These are phyloP conservation scores for Helicoverpa armigera DNA, from an alignment of 1,140 invertebrate species.

Conservation along the genomic window DNA sequence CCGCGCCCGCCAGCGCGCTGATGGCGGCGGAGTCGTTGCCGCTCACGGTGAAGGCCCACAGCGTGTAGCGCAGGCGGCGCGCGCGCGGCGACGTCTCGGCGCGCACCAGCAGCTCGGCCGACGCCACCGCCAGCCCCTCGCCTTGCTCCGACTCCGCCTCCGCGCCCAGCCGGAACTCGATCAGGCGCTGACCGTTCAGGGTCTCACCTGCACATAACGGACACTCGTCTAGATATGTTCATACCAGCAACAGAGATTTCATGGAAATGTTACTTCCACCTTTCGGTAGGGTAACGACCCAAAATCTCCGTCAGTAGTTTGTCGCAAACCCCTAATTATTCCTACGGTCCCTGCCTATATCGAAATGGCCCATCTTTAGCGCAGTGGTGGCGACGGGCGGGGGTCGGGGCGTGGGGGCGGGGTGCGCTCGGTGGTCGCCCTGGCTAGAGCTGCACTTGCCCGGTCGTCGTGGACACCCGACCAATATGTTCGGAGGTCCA, in stretches of 20 bases:
- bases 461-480: slow-evolving; percentile 59
- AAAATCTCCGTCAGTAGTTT: slow-evolving; percentile 26
- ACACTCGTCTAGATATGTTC: neutral
- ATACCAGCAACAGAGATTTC: slow-evolving; percentile 8
- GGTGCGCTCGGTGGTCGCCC: slow-evolving; percentile 74
- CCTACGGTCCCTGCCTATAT: slow-evolving; percentile 64
- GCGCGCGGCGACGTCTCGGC: slow-evolving; percentile 88
- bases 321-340: slow-evolving; percentile 17
- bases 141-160: slow-evolving; percentile 88
- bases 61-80: slow-evolving; percentile 87
- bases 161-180: slow-evolving; percentile 92
- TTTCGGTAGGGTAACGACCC: neutral
- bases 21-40: slow-evolving; percentile 87
- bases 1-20: slow-evolving; percentile 90
- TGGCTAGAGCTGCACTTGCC: slow-evolving; percentile 78
- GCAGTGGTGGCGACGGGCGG: slow-evolving; percentile 52
- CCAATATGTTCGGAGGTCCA: slow-evolving; percentile 54
- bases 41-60: slow-evolving; percentile 90
- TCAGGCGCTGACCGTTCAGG: slow-evolving; percentile 93
- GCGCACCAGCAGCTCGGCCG: slow-evolving; percentile 91
- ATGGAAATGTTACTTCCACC: neutral
- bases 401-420: slow-evolving; percentile 51
- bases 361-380: slow-evolving; percentile 73
- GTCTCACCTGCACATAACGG: slow-evolving; percentile 89
- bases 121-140: slow-evolving; percentile 89